These are phyloP conservation scores for Apteryx owenii DNA, from an alignment of 2,113 vertebrate genomes.

Conservation along the genomic window DNA sequence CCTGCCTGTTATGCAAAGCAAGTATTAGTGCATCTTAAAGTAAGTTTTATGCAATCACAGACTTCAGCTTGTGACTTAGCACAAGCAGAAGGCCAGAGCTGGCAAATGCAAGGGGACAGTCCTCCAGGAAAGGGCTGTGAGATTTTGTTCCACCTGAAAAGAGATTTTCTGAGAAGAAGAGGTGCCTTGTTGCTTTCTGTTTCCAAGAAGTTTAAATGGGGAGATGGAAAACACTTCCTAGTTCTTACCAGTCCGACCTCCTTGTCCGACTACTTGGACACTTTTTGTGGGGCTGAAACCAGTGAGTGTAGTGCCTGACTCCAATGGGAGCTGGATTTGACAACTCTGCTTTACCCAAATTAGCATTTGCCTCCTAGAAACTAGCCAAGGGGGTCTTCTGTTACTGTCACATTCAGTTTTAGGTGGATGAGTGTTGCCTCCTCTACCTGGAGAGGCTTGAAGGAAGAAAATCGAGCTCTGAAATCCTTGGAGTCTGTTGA, in stretches of 20 bases:
- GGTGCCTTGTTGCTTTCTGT: background rate
- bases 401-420: background rate
- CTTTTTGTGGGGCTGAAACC: background rate
- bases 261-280: background rate
- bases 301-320: fast-evolving
- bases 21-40: background rate
- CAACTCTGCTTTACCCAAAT: background rate
- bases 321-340: background rate
- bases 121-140: background rate
- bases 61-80: background rate
- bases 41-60: background rate
- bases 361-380: background rate
- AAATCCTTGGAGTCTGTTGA: background rate
- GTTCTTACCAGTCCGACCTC: background rate
- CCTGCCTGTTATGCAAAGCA: background rate
- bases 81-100: background rate
- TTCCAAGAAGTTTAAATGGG: background rate
- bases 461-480: background rate
- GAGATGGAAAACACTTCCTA: background rate
- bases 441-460: background rate
- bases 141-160: background rate
- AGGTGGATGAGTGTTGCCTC: fast-evolving
- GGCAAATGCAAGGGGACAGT: background rate
- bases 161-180: background rate
- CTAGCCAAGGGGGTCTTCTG: background rate